phyloP scores from a whole-genome alignment of 1,140 invertebrate species.

The Ladona fulva region DNA sequence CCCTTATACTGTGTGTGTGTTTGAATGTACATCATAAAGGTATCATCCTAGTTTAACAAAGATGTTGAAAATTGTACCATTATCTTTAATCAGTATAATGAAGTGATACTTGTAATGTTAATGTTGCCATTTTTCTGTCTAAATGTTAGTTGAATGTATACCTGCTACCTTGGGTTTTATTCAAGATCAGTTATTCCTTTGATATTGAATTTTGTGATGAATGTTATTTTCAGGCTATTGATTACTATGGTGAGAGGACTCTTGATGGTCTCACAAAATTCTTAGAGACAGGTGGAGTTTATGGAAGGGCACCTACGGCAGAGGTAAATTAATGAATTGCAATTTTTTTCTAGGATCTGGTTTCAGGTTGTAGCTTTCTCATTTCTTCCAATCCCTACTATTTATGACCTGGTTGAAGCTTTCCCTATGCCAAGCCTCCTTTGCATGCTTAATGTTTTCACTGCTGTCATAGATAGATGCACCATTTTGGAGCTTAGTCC shows the following conservation, averaged over 20 bases:
- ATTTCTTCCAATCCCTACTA: conserved; percentile 13
- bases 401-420: not conserved
- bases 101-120: too few species aligned
- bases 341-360: conserved; percentile 8
- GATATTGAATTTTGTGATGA: conserved; percentile 16
- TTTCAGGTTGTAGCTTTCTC: not conserved
- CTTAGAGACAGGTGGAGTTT: conserved; percentile 67
- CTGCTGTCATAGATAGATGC: too few species aligned
- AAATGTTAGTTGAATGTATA: too few species aligned
- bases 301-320: conserved; percentile 50
- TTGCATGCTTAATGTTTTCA: not conserved
- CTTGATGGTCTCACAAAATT: conserved; percentile 89
- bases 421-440: not conserved
- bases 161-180: too few species aligned
- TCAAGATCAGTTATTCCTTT: too few species aligned
- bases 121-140: too few species aligned
- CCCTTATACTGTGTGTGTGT: too few species aligned
- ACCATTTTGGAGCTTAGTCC: too few species aligned
- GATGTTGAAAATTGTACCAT: too few species aligned
- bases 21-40: too few species aligned
- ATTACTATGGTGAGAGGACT: conserved; percentile 92
- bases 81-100: too few species aligned
- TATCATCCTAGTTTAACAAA: too few species aligned
- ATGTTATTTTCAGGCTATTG: conserved; percentile 53
- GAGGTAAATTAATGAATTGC: conserved; percentile 41